phyloP scores from a whole-genome alignment of 2,888 invertebrate genomes.

The Lamproptera curius region DNA sequence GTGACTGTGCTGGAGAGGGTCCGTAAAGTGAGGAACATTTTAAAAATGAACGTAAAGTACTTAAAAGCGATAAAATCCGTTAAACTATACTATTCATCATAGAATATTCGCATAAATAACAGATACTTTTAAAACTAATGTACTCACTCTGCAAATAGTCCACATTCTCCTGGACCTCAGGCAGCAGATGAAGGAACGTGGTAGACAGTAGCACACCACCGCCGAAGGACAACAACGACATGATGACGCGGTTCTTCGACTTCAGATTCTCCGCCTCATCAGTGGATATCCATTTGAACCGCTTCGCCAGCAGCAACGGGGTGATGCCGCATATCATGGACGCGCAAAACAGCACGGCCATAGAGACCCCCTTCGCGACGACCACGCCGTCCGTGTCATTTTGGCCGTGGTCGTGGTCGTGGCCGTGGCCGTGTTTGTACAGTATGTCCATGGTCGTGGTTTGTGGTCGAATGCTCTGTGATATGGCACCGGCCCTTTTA shows the following conservation, averaged over 20 bases:
- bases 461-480: slow-evolving; percentile 24
- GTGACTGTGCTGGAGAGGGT: too few relatives aligned
- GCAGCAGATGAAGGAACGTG: slow-evolving; percentile 88
- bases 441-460: slow-evolving; percentile 29
- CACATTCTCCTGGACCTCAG: slow-evolving; percentile 86
- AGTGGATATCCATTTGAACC: slow-evolving; percentile 78
- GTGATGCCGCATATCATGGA: slow-evolving; percentile 86
- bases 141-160: slow-evolving; percentile 76
- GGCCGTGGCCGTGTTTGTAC: slow-evolving; percentile 26
- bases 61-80: too few relatives aligned
- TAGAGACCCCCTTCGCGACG: slow-evolving; percentile 87
- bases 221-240: slow-evolving; percentile 85
- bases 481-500: slow-evolving; percentile 52
- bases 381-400: slow-evolving; percentile 70
- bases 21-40: too few relatives aligned
- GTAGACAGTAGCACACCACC: slow-evolving; percentile 91
- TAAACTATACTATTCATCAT: too few relatives aligned
- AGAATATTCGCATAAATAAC: too few relatives aligned
- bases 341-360: slow-evolving; percentile 86
- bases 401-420: slow-evolving; percentile 30
- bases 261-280: slow-evolving; percentile 67
- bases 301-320: slow-evolving; percentile 83
- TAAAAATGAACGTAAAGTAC: too few relatives aligned
- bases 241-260: slow-evolving; percentile 72
- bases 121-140: not conserved